Percentiles rank a stretch among this genome's conserved stretches.
Conservation (phyloP, 2,797 vertebrate genomes). For the Mormyrops attenuatus region DNA sequence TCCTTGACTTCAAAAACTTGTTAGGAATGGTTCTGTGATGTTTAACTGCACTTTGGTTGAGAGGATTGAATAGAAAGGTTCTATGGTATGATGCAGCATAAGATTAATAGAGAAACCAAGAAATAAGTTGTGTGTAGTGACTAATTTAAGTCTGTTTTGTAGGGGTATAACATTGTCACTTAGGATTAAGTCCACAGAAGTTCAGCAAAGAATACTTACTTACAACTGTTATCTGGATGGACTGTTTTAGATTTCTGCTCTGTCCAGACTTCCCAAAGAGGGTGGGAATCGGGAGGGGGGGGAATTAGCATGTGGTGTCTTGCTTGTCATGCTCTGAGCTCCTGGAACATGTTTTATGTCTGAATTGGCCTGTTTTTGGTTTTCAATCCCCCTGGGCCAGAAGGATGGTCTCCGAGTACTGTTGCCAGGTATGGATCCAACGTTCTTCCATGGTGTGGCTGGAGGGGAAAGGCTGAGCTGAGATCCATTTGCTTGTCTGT, state of each 20-base stretch:
- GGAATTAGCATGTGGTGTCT: background rate
- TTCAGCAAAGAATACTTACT: background rate
- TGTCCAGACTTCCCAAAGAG: slow-evolving; percentile 43
- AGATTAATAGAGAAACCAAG: background rate
- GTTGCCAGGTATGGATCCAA: background rate
- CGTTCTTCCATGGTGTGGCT: background rate
- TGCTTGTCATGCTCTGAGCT: background rate
- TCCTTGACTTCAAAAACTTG: background rate
- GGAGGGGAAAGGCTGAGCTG: background rate
- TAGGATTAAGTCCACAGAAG: background rate
- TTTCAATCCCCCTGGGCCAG: background rate
- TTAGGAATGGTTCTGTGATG: background rate
- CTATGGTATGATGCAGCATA: background rate
- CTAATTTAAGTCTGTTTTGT: background rate
- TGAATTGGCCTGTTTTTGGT: background rate
- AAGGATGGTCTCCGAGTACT: background rate
- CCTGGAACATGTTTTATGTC: background rate
- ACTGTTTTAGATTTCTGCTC: slow-evolving; percentile 40
- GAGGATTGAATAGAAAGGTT: background rate
- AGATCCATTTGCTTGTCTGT: background rate
- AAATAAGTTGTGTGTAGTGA: background rate
- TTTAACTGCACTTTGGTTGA: background rate
- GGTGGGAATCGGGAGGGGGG: background rate
- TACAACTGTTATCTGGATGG: slow-evolving; percentile 24
- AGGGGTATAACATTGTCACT: background rate